Evolutionary conservation across 2,888 invertebrate genomes (phyloP), one percentile per base, ranked within the genome.

Genomic region (Phytoseiulus persimilis): DNA sequence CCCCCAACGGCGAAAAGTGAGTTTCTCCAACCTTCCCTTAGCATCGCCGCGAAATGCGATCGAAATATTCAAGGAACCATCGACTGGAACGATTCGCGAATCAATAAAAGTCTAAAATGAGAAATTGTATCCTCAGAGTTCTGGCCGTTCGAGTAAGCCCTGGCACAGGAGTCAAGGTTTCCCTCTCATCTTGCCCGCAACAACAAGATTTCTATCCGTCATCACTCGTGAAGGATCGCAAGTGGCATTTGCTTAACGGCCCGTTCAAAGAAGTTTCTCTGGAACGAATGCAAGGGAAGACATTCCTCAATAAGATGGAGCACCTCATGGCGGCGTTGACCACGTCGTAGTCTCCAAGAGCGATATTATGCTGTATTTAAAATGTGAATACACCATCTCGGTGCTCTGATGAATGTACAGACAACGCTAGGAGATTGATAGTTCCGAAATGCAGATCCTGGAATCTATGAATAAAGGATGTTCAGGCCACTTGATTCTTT

Each of bases 301-400:
- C 98, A 93, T 98, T 98, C 93, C 94, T 98, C 9, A 97, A 97
- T 92, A 98, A 98, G 94, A 96, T 98, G 95, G 98, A 98, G 93
- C 94, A 97, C 91, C 94, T 98, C 6, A 97, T 98, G 97, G 98
- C 98, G 2, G 91, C 92, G 90, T 90, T 92, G 33, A 91, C 92
- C 2, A 91, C 91, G 89, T 91, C 45, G 45, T 45, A 87, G 33
- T 32, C 32, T 23, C 23, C 28, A 1, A 31, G 84, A 5, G n/a
- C 3, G 39, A 39, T 3, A 65, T 28, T 18, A 65, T 28, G 28
- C 18, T 65, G 65, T 65, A 65, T 65, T 2, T 65, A 65, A 65
- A 18, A 65, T 65, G 65, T 65, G 65, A 65, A 65, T 65, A 65
- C 28, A 65, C 65, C 65, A 28, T 65, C 65, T 3, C 5, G 5